phyloP scores from a whole-genome alignment of 1,140 invertebrate species.

The Neodiprion lecontei region DNA sequence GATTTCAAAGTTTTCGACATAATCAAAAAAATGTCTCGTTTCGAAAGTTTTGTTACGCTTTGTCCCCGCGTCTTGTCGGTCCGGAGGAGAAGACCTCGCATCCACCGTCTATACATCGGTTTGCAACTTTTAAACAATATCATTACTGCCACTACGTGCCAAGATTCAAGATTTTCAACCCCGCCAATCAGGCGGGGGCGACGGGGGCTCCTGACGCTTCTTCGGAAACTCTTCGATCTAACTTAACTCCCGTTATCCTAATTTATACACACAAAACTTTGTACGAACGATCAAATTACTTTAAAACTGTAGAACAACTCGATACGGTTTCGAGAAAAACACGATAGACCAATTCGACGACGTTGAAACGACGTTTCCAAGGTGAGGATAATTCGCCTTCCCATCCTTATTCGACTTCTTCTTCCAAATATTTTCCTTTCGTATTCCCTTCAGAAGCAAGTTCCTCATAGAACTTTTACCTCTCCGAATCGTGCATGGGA shows the following conservation, averaged over 20 bases:
- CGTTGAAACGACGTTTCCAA: neutral
- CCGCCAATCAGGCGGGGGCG: neutral
- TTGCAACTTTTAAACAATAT: slow-evolving; percentile 6
- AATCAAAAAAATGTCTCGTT: slow-evolving; percentile 5
- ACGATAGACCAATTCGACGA: too few relatives aligned
- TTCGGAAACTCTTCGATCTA: neutral
- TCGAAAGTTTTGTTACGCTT: neutral
- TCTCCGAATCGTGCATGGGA: neutral
- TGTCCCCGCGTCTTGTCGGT: neutral
- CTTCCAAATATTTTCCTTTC: neutral
- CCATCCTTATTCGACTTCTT: neutral
- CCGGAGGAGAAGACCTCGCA: neutral
- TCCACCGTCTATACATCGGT: neutral
- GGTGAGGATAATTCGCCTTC: neutral
- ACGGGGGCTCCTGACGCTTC: neutral
- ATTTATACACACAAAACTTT: neutral
- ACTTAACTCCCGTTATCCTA: neutral
- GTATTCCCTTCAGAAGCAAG: neutral
- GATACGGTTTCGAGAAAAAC: too few relatives aligned
- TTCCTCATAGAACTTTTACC: neutral
- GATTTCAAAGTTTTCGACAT: neutral
- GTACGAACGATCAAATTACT: neutral
- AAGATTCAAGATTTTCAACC: neutral
- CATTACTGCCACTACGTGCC: neutral
- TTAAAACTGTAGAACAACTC: neutral